Evolutionary conservation across 2,797 vertebrate genomes (phyloP), one percentile per base, ranked within the genome.

Genomic region (Sebastolobus altivelis): DNA sequence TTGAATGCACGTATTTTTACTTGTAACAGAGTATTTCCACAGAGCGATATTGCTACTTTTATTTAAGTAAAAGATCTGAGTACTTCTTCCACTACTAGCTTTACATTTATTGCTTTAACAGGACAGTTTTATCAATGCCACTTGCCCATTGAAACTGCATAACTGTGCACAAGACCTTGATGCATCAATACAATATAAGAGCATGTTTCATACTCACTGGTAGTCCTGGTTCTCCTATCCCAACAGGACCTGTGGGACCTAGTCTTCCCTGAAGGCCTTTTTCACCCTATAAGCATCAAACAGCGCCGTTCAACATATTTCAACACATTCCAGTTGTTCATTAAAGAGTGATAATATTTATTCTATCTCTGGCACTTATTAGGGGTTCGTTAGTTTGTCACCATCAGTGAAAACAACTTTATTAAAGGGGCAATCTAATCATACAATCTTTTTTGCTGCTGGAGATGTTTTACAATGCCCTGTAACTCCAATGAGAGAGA

Each of bases 201-300:
- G 1, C n/a, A 40, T 29, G 7, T 16, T 72, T 72, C 4, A 25
- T 62, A 90, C 97, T 97, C 93, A 98, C 97, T 31, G 87, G 85
- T 71, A 92, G 91, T 66, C 97, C 97, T 25, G 96, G 95, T 83
- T 97, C 96, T 81, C 97, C 97, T 60, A 87, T 79, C 71, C 96
- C 97, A 31, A 49, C 27, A 0, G 83, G 89, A 80, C 96, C 95
- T 8, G 29, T 5, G 6, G 87, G 88, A 77, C 96, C 95, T 1
- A 88, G 35, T 72, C 84, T 87, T 71, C 96, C 96, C 63, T 89
- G 91, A 75, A 89, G 83, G 8, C 96, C 96, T 16, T 88, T 95
- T 79, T 94, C 95, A 56, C 96, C 96, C 96, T 96, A 60, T 20
- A 77, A 86, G 31, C 35, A 61, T 80, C 56, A 81, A 16, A 80